Evolutionary conservation across 2,113 vertebrate species (phyloP).

Genomic region (Lates calcarifer): DNA sequence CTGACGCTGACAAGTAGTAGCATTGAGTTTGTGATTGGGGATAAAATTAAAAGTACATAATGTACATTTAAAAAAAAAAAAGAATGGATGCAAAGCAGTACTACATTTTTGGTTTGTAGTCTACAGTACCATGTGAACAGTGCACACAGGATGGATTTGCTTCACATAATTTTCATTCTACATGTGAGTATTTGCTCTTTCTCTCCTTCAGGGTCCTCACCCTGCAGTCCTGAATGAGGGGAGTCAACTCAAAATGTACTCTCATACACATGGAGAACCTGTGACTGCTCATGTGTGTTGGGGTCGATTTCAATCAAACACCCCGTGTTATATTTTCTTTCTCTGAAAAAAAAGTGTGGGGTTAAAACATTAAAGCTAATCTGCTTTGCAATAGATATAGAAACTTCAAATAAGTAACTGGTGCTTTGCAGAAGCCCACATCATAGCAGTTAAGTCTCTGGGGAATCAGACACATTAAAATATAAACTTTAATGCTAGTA

Average conservation of each 20-base stretch:
- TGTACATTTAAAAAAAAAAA: neutral
- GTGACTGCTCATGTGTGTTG: constrained; percentile 1
- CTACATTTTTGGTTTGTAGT: constrained; percentile 68
- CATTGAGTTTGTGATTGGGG: constrained; percentile 43
- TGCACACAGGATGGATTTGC: constrained; percentile 54
- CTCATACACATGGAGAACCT: neutral
- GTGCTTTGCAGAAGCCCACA: constrained; percentile 50
- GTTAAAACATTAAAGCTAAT: constrained; percentile 66
- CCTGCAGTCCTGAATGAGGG: constrained; percentile 4
- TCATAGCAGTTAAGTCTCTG: constrained; percentile 64
- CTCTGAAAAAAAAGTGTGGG: constrained; percentile 20
- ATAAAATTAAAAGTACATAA: constrained; percentile 42
- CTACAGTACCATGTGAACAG: constrained; percentile 58
- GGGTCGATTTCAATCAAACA: constrained; percentile 13
- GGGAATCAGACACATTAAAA: constrained; percentile 54
- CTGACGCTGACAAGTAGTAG: constrained; percentile 63
- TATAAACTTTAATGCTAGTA: neutral
- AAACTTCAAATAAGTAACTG: constrained; percentile 38
- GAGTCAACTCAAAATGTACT: neutral
- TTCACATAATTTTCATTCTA: constrained; percentile 49
- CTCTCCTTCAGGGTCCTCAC: constrained; percentile 17
- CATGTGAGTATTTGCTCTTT: constrained; percentile 38
- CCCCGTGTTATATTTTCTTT: constrained; percentile 30
- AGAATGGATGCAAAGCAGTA: constrained; percentile 59
- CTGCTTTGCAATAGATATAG: constrained; percentile 66